These are phyloP conservation scores for Palythoa caribaeorum DNA, from an alignment of 92 coral and sea anemone species.

Conservation along the genomic window DNA sequence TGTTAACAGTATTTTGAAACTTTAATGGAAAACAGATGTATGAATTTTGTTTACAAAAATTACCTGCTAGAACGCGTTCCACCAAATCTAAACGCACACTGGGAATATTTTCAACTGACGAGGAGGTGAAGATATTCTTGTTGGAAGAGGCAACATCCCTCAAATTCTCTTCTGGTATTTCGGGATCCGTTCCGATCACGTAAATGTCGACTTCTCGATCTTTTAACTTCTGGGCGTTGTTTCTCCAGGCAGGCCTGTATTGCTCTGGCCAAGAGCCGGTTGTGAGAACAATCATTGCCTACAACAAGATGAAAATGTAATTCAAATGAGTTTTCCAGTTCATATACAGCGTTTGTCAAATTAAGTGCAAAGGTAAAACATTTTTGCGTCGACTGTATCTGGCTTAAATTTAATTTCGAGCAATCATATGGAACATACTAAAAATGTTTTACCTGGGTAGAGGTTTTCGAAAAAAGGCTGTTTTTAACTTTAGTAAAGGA, in stretches of 20 bases:
- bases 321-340: too few relatives aligned
- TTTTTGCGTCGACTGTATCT: too few relatives aligned
- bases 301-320: not conserved
- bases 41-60: not conserved
- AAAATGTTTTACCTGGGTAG: too few relatives aligned
- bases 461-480: too few relatives aligned
- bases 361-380: too few relatives aligned
- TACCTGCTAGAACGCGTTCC: slow-evolving; percentile 35
- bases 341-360: too few relatives aligned
- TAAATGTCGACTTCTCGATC: slow-evolving; percentile 41
- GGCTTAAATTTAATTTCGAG: too few relatives aligned
- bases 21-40: not conserved
- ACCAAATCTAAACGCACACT: slow-evolving; percentile 3
- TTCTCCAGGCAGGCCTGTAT: slow-evolving; percentile 37
- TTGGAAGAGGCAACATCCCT: slow-evolving; percentile 62
- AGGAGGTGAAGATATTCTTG: slow-evolving; percentile 46
- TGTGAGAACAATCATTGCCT: slow-evolving; percentile 17
- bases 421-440: too few relatives aligned
- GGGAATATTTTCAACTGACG: slow-evolving; percentile 8
- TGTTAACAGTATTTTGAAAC: too few relatives aligned
- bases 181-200: slow-evolving; percentile 65
- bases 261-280: slow-evolving; percentile 43
- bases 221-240: slow-evolving; percentile 26
- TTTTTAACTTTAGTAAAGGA: too few relatives aligned
- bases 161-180: slow-evolving; percentile 53